Evolutionary conservation across 2,888 invertebrate species (phyloP), one percentile per base, ranked within the genome.

Genomic region (Meiosimyza platycephala): DNA sequence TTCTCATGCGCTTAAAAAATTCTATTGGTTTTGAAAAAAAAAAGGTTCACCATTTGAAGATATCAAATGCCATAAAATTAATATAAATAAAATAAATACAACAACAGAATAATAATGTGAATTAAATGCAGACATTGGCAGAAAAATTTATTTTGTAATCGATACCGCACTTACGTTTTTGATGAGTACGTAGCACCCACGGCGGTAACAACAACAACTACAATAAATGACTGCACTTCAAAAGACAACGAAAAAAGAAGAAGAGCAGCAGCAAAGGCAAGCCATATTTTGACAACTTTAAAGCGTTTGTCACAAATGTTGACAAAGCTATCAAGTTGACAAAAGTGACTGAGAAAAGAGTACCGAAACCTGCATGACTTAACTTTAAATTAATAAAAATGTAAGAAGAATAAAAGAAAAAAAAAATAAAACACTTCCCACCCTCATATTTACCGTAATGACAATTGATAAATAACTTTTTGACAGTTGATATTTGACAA

Each of bases 351-450:
- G 18, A 51, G 22, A 47, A 33, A 40, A 15, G 33, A 7, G 55
- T 18, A 13, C 40, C 33, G 48, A 48, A 66, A n/a, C 57, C 57
- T 18, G 57, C 33, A 67, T 48, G 67, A 67, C 55, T 57, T 55
- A 40, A 55, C 55, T 57, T 47, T 15, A 15, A 55, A 67, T 22
- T 1, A 13, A n/a, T 67, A 55, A 28, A 22, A 48, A n/a, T 18
- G 1, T 33, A n/a, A n/a, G n/a, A n/a, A n/a, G n/a, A n/a, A n/a
- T n/a, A n/a, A n/a, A n/a, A n/a, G 50, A 2, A 1, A 11, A 12
- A 18, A 16, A 50, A 13, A 16, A 18, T 12, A 48, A 47, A 48
- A 13, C 60, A 60, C 22, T 47, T 40, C 62, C 16, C 16, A 15
- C 40, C n/a, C n/a, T 13, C n/a, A 33, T 6, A 16, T 52, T 18